A percentile compares a stretch with the other conserved stretches of the same genome.
Conservation (phyloP, 2,797 vertebrate genomes). For the Erpetoichthys calabaricus region DNA sequence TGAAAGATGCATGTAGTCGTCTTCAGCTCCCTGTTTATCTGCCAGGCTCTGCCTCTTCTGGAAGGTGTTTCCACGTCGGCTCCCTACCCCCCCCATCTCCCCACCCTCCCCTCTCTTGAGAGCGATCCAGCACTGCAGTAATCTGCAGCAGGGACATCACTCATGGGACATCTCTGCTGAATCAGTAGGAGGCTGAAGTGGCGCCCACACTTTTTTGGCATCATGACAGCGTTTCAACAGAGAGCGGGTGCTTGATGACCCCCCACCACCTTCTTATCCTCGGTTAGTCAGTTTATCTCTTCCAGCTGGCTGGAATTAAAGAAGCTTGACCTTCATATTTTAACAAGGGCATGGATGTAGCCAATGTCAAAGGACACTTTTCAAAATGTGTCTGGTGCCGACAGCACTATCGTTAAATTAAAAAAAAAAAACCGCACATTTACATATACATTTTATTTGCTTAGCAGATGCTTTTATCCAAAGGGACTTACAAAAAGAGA, state of each 20-base stretch:
- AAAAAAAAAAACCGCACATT: too few species aligned
- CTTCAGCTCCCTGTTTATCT: too few species aligned
- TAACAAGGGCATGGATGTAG: neutral
- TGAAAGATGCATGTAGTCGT: too few species aligned
- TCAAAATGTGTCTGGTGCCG: too few species aligned
- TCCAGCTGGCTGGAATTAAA: neutral
- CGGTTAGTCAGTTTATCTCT: neutral
- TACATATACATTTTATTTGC: too few species aligned
- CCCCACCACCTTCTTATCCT: neutral
- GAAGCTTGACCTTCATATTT: slow-evolving; percentile 1
- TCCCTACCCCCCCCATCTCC: neutral
- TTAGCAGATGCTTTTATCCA: too few species aligned
- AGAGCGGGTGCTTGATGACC: neutral
- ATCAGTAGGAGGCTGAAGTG: neutral
- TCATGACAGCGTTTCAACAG: neutral
- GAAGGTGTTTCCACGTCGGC: too few species aligned
- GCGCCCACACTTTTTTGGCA: neutral
- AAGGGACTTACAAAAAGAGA: too few species aligned
- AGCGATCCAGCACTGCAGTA: neutral
- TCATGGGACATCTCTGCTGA: neutral
- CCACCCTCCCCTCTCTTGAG: neutral
- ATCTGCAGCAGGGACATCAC: neutral
- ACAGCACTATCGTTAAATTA: too few species aligned
- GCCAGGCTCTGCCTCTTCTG: too few species aligned
- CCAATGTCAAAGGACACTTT: too few species aligned